Evolutionary conservation across 64 coral and sea anemone species (phyloP).

Genomic region (Montipora foliosa): DNA sequence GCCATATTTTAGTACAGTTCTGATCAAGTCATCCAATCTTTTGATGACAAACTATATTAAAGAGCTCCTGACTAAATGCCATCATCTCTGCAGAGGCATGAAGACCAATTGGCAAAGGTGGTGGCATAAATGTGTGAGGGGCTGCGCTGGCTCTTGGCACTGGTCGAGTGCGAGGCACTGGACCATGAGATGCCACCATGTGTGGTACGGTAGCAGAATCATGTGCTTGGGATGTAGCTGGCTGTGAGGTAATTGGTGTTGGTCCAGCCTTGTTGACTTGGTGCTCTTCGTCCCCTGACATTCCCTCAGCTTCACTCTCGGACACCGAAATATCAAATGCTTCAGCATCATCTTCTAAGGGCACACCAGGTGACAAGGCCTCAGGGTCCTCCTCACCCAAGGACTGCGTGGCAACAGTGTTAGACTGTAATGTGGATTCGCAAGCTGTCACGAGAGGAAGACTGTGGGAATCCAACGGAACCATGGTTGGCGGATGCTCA

Average conservation of each 20-base stretch:
- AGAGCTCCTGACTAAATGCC: slow-evolving; percentile 29
- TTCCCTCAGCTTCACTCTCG: neutral
- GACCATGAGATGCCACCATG: neutral
- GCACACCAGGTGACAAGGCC: neutral
- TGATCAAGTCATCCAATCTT: slow-evolving; percentile 5
- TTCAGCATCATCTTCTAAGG: neutral
- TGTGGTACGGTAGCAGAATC: neutral
- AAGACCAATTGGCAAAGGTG: slow-evolving; percentile 18
- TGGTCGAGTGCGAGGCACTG: neutral
- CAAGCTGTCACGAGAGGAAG: neutral
- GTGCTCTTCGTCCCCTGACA: neutral
- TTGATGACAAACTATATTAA: slow-evolving; percentile 10
- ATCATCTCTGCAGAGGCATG: slow-evolving; percentile 38
- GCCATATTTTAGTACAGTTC: too few species aligned
- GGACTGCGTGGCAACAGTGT: neutral
- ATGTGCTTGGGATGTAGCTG: neutral
- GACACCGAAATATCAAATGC: neutral
- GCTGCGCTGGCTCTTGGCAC: neutral
- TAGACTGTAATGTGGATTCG: neutral
- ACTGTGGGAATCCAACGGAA: neutral
- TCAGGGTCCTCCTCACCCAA: neutral
- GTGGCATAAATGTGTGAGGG: neutral
- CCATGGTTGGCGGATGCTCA: slow-evolving; percentile 39
- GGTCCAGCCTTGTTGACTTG: neutral
- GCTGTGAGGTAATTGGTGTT: neutral